phyloP scores from a whole-genome alignment of 1,140 invertebrate genomes.

The Oreohelix idahoensis region DNA sequence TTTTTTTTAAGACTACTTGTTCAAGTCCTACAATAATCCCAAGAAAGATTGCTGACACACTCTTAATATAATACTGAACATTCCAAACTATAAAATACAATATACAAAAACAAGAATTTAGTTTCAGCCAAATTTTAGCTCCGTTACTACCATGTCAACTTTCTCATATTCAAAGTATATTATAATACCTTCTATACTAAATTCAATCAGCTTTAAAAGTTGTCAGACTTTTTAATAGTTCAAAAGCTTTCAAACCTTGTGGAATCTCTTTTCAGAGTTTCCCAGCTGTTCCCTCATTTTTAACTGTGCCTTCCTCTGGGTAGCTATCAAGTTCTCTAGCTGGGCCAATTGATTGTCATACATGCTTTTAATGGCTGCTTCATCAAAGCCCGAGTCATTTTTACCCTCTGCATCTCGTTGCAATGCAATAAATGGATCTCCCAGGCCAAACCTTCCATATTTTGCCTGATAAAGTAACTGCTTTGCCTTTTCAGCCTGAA shows the following conservation, averaged over 20 bases:
- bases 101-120: too few species aligned
- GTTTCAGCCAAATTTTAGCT: too few species aligned
- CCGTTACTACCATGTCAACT: too few species aligned
- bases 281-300: constrained; percentile 87
- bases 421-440: constrained; percentile 87
- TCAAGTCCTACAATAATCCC: too few species aligned
- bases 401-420: constrained; percentile 82
- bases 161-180: too few species aligned
- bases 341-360: constrained; percentile 81
- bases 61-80: too few species aligned
- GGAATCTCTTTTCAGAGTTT: constrained; percentile 85
- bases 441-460: constrained; percentile 78
- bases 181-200: too few species aligned
- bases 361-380: constrained; percentile 72
- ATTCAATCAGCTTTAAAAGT: too few species aligned
- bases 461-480: constrained; percentile 81
- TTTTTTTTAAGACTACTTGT: too few species aligned
- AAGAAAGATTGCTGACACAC: too few species aligned
- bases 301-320: constrained; percentile 84
- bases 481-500: constrained; percentile 86
- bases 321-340: constrained; percentile 85
- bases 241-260: constrained; percentile 76
- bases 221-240: too few species aligned
- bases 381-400: constrained; percentile 74
- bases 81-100: too few species aligned